phyloP scores from a whole-genome alignment of 2,113 vertebrate genomes.

The Centropristis striata region DNA sequence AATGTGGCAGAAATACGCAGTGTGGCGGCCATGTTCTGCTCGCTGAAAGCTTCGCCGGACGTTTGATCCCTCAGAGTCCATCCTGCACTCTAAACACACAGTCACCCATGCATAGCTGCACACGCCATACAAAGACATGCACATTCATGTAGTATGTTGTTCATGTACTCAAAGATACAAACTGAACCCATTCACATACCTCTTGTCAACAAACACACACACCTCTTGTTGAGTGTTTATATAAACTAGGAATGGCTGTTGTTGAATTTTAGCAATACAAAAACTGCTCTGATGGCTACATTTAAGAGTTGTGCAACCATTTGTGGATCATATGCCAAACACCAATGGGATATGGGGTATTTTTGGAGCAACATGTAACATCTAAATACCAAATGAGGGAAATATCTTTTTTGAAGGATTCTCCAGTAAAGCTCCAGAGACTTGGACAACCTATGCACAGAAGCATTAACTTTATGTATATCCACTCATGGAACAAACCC shows the following conservation, averaged over 20 bases:
- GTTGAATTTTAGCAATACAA: too few relatives aligned
- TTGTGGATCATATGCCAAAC: too few relatives aligned
- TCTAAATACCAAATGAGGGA: too few relatives aligned
- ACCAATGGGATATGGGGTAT: too few relatives aligned
- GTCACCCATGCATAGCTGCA: conserved; percentile 5
- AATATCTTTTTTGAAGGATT: too few relatives aligned
- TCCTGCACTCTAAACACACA: conserved; percentile 40
- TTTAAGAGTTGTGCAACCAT: neutral
- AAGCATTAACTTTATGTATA: too few relatives aligned
- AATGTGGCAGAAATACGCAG: conserved; percentile 81
- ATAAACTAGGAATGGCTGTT: neutral
- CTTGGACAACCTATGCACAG: too few relatives aligned
- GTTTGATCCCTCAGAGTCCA: conserved; percentile 61
- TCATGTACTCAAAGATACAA: neutral
- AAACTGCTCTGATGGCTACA: neutral
- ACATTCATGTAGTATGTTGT: neutral
- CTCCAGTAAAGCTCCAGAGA: too few relatives aligned
- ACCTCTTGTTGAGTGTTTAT: neutral
- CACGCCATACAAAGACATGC: neutral
- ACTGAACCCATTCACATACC: neutral
- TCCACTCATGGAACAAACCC: too few relatives aligned
- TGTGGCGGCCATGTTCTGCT: conserved; percentile 70
- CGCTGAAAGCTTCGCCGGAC: conserved; percentile 69
- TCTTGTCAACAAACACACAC: neutral
- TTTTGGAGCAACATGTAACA: too few relatives aligned